Conservation (phyloP, 2,888 invertebrate genomes). For the Erannis defoliaria region DNA sequence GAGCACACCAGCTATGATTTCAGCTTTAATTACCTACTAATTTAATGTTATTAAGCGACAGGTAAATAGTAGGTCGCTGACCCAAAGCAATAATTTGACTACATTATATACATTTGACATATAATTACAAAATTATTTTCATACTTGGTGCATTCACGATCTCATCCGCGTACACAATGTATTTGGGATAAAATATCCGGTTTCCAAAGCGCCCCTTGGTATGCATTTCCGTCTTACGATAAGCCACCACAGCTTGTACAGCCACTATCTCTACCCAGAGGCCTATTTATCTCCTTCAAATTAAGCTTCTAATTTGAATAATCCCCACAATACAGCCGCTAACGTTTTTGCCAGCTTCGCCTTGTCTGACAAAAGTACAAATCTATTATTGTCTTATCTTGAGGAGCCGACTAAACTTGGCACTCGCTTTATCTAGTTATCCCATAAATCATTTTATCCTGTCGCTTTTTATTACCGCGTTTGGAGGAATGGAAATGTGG, state of each 20-base stretch:
- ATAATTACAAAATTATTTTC: too few species aligned
- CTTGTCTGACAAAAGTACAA: conserved; percentile 63
- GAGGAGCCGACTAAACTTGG: conserved; percentile 66
- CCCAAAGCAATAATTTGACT: too few species aligned
- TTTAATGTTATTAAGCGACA: conserved; percentile 13
- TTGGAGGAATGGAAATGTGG: conserved; percentile 57
- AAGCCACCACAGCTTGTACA: not conserved
- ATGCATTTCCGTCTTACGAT: not conserved
- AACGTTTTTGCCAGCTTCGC: conserved; percentile 42
- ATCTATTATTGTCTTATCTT: conserved; percentile 77
- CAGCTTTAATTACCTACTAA: conserved; percentile 3
- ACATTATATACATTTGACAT: too few species aligned
- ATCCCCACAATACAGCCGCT: conserved; percentile 38
- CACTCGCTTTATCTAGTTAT: conserved; percentile 75
- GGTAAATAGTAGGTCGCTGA: conserved; percentile 3
- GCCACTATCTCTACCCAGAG: conserved; percentile 23
- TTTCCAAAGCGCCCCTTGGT: not conserved
- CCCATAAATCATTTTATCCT: conserved; percentile 80
- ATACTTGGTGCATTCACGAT: too few species aligned
- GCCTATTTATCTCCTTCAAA: conserved; percentile 34
- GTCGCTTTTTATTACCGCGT: conserved; percentile 77
- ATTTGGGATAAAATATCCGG: too few species aligned
- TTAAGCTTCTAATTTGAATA: conserved; percentile 33
- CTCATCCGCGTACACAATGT: too few species aligned
- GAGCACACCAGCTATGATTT: conserved; percentile 5